Percentiles rank a stretch among this genome's conserved stretches.
Conservation (phyloP, 2,113 vertebrate genomes). For the Carlito syrichta region DNA sequence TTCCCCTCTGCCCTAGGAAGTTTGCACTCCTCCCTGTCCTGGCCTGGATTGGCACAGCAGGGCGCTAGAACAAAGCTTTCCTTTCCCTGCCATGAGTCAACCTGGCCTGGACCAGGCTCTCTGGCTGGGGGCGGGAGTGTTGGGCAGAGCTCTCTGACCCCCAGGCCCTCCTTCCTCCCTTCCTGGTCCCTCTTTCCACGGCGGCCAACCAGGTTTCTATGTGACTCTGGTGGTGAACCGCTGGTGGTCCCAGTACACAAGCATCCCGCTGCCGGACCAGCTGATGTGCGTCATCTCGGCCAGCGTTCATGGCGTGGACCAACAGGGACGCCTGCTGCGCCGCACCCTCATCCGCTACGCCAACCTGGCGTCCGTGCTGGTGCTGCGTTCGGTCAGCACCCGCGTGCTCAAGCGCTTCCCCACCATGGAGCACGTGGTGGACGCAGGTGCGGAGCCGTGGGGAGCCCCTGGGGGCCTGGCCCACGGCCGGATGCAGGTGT, state of each 20-base stretch:
- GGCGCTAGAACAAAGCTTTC: not conserved
- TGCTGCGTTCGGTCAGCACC: constrained; percentile 91
- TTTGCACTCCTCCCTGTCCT: not conserved
- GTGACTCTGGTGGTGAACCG: constrained; percentile 90
- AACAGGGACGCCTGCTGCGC: constrained; percentile 87
- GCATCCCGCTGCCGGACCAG: constrained; percentile 93
- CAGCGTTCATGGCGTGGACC: constrained; percentile 89
- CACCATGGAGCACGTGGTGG: constrained; percentile 88
- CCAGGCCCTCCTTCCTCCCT: not conserved
- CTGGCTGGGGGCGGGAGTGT: not conserved
- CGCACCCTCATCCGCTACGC: constrained; percentile 90
- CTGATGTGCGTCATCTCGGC: constrained; percentile 93
- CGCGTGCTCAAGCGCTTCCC: constrained; percentile 90
- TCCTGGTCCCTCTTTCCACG: not conserved
- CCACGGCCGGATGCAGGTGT: not conserved
- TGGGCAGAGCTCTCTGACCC: not conserved
- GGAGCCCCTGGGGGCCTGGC: not conserved
- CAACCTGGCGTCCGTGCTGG: constrained; percentile 90
- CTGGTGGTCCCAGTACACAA: constrained; percentile 95
- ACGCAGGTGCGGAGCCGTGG: constrained; percentile 80
- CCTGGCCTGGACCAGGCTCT: not conserved
- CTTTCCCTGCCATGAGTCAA: not conserved
- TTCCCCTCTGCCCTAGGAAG: not conserved
- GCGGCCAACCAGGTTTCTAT: constrained; percentile 86
- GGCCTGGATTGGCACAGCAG: not conserved